Evolutionary conservation across 2,113 vertebrate species (phyloP), one percentile per base, ranked within the genome.

Genomic region (Pteropus alecto): DNA sequence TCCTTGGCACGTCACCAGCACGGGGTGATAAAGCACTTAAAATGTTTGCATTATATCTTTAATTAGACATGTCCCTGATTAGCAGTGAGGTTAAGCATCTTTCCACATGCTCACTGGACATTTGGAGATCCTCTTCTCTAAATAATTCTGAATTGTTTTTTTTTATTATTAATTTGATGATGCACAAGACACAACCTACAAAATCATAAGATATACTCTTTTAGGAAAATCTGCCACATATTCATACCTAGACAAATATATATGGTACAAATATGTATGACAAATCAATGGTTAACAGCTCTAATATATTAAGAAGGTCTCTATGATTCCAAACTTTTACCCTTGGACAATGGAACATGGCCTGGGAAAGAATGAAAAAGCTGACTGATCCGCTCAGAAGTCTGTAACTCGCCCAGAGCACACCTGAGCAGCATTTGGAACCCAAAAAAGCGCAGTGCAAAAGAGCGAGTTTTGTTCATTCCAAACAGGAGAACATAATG

Each of bases 121-220:
- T 89, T 86, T 86, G 35, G 13, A 92, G 46, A 87, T 35, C 22
- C 26, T 87, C 43, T 96, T 87, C 74, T 81, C 43, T 61, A 95
- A 96, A 87, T 56, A 89, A 79, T 67, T 83, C 65, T 67, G 8
- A 24, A 28, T 81, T 76, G 4, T 68, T 56, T 41, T 82, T 38
- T 91, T 92, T 56, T 94, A 78, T 76, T 67, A 92, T 79, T 63
- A 82, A 95, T 70, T 70, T 87, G 51, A 63, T 85, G 26, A n/a
- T 83, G 1, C 26, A 81, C 38, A 41, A 90, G 13, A 61, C 46
- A 18, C 8, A 70, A 54, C 33, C 63, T 48, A 81, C 38, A 83
- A 91, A 96, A 35, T 54, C 63, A 87, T 21, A 43, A 51, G 41
- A 54, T 56, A 71, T 51, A 38, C 21, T 41, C 41, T 82, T 73